phyloP scores from a whole-genome alignment of 2,113 vertebrate species.

The Platichthys stellatus region DNA sequence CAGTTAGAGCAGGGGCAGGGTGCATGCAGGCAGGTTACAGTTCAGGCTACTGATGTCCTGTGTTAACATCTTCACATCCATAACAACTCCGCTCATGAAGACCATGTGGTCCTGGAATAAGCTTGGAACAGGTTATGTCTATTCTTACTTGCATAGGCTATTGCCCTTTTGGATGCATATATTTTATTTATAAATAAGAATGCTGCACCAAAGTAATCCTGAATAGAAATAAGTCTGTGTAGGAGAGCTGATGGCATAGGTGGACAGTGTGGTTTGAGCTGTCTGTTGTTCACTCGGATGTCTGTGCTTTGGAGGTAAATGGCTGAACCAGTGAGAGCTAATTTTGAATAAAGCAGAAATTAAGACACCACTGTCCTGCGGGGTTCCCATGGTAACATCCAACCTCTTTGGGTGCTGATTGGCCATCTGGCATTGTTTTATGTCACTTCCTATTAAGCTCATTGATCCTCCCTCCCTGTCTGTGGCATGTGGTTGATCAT shows the following conservation, averaged over 20 bases:
- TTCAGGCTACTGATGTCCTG: no score
- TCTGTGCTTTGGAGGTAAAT: constrained; percentile 25
- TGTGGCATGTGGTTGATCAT: constrained; percentile 65
- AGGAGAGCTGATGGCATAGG: not conserved
- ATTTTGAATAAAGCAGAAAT: constrained; percentile 36
- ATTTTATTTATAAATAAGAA: no score
- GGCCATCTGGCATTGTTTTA: constrained; percentile 78
- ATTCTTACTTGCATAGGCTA: no score
- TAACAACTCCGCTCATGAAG: not conserved
- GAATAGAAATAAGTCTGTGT: constrained; percentile 1
- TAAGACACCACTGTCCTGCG: constrained; percentile 37
- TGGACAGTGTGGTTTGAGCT: not conserved
- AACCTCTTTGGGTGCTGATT: constrained; percentile 63
- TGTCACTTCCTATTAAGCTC: constrained; percentile 75
- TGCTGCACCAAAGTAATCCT: not conserved
- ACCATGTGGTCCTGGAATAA: not conserved
- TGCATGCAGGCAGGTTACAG: no score
- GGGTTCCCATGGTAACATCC: constrained; percentile 70
- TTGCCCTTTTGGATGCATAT: not conserved
- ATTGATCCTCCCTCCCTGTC: constrained; percentile 63
- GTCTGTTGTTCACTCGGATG: not conserved
- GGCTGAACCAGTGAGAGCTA: constrained; percentile 8
- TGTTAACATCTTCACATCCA: not conserved
- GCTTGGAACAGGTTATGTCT: no score
- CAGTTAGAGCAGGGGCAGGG: no score